Conservation (phyloP, 2,113 vertebrate genomes). For the Microcebus tavaratra region DNA sequence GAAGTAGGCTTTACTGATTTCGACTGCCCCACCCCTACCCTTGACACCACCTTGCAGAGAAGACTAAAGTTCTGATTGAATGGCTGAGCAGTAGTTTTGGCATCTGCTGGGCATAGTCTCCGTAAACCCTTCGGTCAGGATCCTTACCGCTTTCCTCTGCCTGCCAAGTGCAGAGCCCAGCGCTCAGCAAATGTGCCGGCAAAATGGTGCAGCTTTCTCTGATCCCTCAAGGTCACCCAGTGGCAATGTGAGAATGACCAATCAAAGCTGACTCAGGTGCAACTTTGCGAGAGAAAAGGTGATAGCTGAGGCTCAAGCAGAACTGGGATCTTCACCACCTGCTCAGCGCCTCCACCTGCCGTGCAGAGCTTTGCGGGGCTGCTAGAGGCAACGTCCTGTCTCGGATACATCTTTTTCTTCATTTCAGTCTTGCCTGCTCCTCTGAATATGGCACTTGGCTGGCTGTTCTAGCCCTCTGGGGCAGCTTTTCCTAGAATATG, state of each 20-base stretch:
- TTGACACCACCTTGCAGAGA: background rate
- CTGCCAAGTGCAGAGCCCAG: background rate
- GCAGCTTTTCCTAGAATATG: background rate
- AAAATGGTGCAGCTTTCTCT: background rate
- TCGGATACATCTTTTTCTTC: background rate
- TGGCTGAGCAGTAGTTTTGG: too few species aligned
- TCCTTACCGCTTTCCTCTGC: background rate
- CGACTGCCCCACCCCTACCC: accelerated
- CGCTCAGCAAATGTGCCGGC: accelerated
- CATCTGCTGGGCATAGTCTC: background rate
- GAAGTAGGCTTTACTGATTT: background rate
- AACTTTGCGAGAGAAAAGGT: background rate
- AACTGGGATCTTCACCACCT: background rate
- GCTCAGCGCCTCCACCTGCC: background rate
- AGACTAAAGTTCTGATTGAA: accelerated
- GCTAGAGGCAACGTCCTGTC: background rate
- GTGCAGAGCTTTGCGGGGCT: accelerated
- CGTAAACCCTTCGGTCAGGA: background rate
- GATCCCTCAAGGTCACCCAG: background rate
- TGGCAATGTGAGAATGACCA: background rate
- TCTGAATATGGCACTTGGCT: background rate
- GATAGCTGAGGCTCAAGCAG: background rate
- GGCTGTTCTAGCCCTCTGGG: background rate
- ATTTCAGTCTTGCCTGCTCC: background rate
- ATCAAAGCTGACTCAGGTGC: background rate